Base-by-base conservation (phyloP, 2,888 invertebrate genomes). In the Pocota personata region DNA sequence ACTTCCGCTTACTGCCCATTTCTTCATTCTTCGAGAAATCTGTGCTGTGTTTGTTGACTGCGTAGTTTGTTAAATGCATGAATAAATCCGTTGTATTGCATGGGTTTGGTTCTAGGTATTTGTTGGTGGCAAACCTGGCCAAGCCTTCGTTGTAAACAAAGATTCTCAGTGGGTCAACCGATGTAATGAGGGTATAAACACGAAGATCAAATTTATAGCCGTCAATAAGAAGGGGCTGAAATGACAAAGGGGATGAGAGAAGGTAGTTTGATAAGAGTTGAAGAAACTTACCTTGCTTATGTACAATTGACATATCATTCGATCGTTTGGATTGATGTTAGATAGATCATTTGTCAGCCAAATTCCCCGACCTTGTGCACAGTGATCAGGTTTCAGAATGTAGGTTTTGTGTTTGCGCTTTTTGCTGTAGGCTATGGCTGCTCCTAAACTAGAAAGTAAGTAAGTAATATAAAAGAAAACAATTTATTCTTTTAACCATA, bases 41-140 rank as follows among this genome's bases (percentile, higher is more conserved):
- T 21, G 96, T 94, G 90, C 97, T 98, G 90, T 97, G 96, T 91
- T 97, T 98, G 91, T 98, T 98, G 16, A 98, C 95, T 0, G 98
- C 97, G 91, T 98, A 98, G 93, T 98, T 98, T 8, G 98, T 98
- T 79, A 98, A 93, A 91, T 98, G 98, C 98, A 98, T 98, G 91
- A 96, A 98, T 14, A 97, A 95, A 91, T 98, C 98, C 0, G 95
- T 95, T 6, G 96, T 95, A 90, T 98, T 98, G 87, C 95, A 95
- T 12, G 95, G 94, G 35, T 95, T 96, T 0, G 98, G 98, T 89
- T 97, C 97, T 73, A 95, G 95, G 90, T 98, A 98, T 88, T 96
- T 94, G 88, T 95, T 96, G 1, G 98, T 98, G 1, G 98, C 98
- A 91, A 98, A 98, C 89, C 97, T 95, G 78, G 90, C 97, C 83